phyloP scores from a whole-genome alignment of 2,797 vertebrate species.

The Rachycentron canadum region DNA sequence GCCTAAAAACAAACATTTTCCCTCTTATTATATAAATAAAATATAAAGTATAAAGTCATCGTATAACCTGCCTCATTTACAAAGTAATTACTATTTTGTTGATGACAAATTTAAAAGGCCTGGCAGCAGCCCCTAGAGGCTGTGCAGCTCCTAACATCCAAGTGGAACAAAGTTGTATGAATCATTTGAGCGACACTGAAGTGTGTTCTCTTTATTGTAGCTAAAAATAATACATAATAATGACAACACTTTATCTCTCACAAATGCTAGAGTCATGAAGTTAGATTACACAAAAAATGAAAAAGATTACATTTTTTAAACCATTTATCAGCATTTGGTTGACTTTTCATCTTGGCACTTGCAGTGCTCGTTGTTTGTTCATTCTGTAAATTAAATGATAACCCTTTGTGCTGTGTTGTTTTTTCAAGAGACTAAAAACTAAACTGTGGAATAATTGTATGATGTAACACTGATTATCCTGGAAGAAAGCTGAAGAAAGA shows the following conservation, averaged over 20 bases:
- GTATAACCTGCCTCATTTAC: conserved; percentile 12
- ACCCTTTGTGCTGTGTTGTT: conserved; percentile 1
- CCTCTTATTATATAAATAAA: conserved; percentile 12
- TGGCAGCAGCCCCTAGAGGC: conserved; percentile 54
- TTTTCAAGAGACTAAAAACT: conserved; percentile 24
- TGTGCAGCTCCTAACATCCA: conserved; percentile 37
- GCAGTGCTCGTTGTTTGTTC: neutral
- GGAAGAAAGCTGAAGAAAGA: conserved; percentile 25
- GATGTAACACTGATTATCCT: conserved; percentile 33
- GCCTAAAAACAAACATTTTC: conserved; percentile 10
- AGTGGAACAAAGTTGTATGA: conserved; percentile 34
- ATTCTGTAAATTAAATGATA: neutral
- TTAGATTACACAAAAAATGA: neutral
- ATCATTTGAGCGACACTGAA: conserved; percentile 31
- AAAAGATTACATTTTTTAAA: neutral
- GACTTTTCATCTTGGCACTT: neutral
- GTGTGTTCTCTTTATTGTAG: conserved; percentile 31
- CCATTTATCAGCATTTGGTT: conserved; percentile 11
- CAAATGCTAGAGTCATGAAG: conserved; percentile 7
- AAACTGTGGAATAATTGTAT: conserved; percentile 14
- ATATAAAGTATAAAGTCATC: conserved; percentile 15
- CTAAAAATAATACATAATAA: conserved; percentile 43
- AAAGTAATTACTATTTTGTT: conserved; percentile 33
- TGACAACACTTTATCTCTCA: conserved; percentile 10
- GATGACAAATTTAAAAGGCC: conserved; percentile 27